phyloP scores from a whole-genome alignment of 2,888 invertebrate species.

The Megalurothrips usitatus region DNA sequence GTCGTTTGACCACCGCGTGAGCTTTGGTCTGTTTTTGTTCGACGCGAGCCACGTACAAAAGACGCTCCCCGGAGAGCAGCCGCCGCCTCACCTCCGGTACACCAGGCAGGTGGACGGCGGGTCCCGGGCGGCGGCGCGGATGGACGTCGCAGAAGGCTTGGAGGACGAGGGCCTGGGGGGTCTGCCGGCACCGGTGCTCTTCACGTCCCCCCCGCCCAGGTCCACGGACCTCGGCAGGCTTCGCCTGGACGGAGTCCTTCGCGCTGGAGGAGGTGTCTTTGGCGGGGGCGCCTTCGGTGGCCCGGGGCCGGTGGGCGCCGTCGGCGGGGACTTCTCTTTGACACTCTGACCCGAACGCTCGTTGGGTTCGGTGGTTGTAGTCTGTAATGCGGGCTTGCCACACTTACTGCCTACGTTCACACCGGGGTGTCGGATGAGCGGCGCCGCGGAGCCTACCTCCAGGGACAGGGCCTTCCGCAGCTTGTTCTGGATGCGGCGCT shows the following conservation, averaged over 20 bases:
- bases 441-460: not conserved
- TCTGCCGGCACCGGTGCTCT: not conserved
- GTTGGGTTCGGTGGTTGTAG: too few species aligned
- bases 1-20: too few species aligned
- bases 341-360: not conserved
- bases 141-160: not conserved
- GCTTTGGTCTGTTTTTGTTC: too few species aligned
- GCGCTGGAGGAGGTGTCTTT: not conserved
- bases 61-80: too few species aligned
- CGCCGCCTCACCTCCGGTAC: not conserved
- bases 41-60: too few species aligned
- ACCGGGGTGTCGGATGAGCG: not conserved
- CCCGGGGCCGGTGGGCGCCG: not conserved
- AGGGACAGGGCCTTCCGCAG: not conserved
- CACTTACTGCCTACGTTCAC: not conserved
- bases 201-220: constrained; percentile 1
- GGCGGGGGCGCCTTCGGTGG: not conserved
- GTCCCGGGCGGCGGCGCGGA: not conserved
- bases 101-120: constrained; percentile 1
- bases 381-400: too few species aligned
- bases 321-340: not conserved
- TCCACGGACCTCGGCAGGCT: not conserved
- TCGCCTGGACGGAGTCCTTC: not conserved
- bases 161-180: not conserved
- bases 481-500: not conserved